Evolutionary conservation across 2,888 invertebrate genomes (phyloP).

Genomic region (Drosophila lutescens): DNA sequence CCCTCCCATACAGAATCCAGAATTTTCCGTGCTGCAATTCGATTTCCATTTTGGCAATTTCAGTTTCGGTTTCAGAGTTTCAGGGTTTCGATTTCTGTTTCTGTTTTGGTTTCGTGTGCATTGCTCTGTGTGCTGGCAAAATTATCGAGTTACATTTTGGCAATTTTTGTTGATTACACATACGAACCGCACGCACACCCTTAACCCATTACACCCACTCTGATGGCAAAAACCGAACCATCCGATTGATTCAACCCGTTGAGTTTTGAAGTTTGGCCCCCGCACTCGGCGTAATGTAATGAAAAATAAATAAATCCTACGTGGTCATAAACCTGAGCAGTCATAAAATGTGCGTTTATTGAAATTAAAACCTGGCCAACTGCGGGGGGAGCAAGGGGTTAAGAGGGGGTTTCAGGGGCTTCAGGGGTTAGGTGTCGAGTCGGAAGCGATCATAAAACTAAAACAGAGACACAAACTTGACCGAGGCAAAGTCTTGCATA

Average conservation of each 20-base stretch:
- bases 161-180: constrained; percentile 38
- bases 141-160: constrained; percentile 42
- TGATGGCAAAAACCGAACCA: too few species aligned
- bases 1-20: constrained; percentile 2
- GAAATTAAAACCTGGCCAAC: constrained; percentile 55
- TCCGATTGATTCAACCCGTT: constrained; percentile 17
- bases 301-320: constrained; percentile 48
- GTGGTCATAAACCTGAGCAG: constrained; percentile 40
- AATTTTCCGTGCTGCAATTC: constrained; percentile 29
- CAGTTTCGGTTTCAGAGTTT: constrained; percentile 26
- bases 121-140: constrained; percentile 16
- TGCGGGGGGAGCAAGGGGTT: not conserved
- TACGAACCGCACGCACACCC: not conserved
- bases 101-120: constrained; percentile 20
- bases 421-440: constrained; percentile 48
- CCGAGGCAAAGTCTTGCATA: constrained; percentile 66
- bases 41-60: constrained; percentile 36
- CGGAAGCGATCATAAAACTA: constrained; percentile 59
- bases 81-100: constrained; percentile 22
- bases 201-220: constrained; percentile 5
- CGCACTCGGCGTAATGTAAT: constrained; percentile 46
- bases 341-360: constrained; percentile 68
- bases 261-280: constrained; percentile 25
- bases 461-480: constrained; percentile 50
- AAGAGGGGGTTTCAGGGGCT: not conserved